Conservation (phyloP, 2,113 vertebrate genomes). For the Bos indicus region DNA sequence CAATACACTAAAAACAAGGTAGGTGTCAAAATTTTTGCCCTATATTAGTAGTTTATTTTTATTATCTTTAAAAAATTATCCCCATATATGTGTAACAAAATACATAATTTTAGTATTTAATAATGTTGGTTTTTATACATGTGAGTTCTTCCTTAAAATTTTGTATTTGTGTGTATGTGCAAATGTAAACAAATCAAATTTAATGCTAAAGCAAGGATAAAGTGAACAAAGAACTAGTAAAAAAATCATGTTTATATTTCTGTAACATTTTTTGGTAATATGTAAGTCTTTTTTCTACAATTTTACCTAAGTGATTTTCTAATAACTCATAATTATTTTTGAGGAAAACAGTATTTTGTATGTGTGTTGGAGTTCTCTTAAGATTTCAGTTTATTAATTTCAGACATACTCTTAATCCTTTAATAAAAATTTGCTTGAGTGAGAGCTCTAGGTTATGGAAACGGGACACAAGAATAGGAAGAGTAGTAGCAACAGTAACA, state of each 20-base stretch:
- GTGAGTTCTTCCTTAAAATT: not conserved
- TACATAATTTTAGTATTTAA: not conserved
- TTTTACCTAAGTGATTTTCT: not conserved
- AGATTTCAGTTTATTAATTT: not conserved
- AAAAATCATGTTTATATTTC: not conserved
- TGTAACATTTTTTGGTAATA: not conserved
- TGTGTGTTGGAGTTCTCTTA: not conserved
- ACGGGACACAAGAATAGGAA: not conserved
- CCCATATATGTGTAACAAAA: not conserved
- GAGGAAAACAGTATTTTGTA: not conserved
- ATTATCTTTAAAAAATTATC: not conserved
- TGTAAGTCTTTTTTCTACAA: not conserved
- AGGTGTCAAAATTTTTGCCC: not conserved
- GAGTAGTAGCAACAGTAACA: not conserved
- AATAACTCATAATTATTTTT: not conserved
- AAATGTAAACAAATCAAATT: not conserved
- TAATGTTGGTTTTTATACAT: not conserved
- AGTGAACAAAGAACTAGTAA: not conserved
- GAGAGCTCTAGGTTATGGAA: not conserved
- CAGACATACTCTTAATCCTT: not conserved
- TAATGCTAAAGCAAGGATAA: not conserved
- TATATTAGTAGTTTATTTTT: not conserved
- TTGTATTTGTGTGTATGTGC: not conserved
- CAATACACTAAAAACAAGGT: not conserved
- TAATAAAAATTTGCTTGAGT: not conserved